These are phyloP conservation scores for Anthonomus grandis DNA, from an alignment of 1,140 invertebrate species.

Conservation along the genomic window DNA sequence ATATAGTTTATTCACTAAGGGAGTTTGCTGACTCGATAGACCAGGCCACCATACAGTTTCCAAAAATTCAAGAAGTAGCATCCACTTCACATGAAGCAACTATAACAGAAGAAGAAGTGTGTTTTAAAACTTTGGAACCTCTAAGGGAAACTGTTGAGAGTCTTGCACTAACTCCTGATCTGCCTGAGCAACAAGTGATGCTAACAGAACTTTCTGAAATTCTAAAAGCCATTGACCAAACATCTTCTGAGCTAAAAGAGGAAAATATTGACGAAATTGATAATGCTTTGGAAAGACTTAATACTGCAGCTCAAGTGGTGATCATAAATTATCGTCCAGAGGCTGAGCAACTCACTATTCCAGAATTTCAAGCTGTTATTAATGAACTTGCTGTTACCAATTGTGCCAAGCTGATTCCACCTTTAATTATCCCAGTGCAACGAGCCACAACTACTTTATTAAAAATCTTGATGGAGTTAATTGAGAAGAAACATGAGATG, in stretches of 20 bases:
- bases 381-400: background rate
- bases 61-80: background rate
- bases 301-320: constrained; percentile 15
- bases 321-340: constrained; percentile 8
- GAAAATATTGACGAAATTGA: constrained; percentile 7
- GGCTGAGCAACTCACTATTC: background rate
- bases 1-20: constrained; percentile 20
- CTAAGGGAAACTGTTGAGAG: constrained; percentile 8
- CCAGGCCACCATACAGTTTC: constrained; percentile 8
- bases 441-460: constrained; percentile 14
- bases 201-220: constrained; percentile 17
- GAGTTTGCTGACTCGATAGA: constrained; percentile 24
- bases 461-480: constrained; percentile 14
- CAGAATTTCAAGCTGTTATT: constrained; percentile 5
- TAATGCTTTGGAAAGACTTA: constrained; percentile 3
- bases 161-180: constrained; percentile 4
- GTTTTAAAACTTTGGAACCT: constrained; percentile 19
- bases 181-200: constrained; percentile 18
- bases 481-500: background rate
- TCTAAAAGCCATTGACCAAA: constrained; percentile 13
- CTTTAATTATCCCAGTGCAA: constrained; percentile 15
- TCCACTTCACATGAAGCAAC: constrained; percentile 2
- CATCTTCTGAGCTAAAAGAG: constrained; percentile 1
- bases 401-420: constrained; percentile 3
- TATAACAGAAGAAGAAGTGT: constrained; percentile 17